Conservation (phyloP, 2,888 invertebrate genomes). For the Pseudoips prasinana region DNA sequence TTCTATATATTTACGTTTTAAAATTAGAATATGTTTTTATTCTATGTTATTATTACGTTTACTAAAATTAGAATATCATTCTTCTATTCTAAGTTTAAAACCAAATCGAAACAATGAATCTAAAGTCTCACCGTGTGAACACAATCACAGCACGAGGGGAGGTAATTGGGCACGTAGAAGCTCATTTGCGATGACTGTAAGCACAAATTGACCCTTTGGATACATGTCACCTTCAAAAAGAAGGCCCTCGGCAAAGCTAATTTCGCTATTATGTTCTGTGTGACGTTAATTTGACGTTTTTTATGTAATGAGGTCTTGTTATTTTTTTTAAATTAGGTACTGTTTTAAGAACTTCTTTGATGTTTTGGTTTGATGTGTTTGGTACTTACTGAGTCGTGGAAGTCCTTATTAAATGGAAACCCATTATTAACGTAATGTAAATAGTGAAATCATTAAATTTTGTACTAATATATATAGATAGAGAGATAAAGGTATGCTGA, state of each 20-base stretch:
- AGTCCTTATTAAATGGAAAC: too few species aligned
- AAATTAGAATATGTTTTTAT: too few species aligned
- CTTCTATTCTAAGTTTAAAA: too few species aligned
- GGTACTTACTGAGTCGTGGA: too few species aligned
- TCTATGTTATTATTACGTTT: too few species aligned
- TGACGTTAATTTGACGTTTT: slow-evolving; percentile 22
- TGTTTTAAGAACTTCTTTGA: not conserved
- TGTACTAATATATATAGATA: too few species aligned
- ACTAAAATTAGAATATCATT: too few species aligned
- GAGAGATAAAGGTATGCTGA: too few species aligned
- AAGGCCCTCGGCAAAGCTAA: slow-evolving; percentile 14
- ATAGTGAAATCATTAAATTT: too few species aligned
- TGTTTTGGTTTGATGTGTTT: not conserved
- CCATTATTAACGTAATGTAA: too few species aligned
- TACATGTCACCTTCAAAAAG: slow-evolving; percentile 18
- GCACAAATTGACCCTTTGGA: slow-evolving; percentile 38
- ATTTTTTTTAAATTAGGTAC: slow-evolving; percentile 5
- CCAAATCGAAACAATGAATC: slow-evolving; percentile 1
- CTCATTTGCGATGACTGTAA: slow-evolving; percentile 37
- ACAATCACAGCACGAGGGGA: slow-evolving; percentile 17
- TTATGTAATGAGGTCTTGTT: slow-evolving; percentile 20
- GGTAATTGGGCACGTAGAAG: slow-evolving; percentile 54
- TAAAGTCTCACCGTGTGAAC: slow-evolving; percentile 12
- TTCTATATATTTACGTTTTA: too few species aligned
- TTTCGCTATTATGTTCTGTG: slow-evolving; percentile 20